Evolutionary conservation across 1,140 invertebrate species (phyloP), one percentile per base, ranked within the genome.

Genomic region (Homalodisca vitripennis): DNA sequence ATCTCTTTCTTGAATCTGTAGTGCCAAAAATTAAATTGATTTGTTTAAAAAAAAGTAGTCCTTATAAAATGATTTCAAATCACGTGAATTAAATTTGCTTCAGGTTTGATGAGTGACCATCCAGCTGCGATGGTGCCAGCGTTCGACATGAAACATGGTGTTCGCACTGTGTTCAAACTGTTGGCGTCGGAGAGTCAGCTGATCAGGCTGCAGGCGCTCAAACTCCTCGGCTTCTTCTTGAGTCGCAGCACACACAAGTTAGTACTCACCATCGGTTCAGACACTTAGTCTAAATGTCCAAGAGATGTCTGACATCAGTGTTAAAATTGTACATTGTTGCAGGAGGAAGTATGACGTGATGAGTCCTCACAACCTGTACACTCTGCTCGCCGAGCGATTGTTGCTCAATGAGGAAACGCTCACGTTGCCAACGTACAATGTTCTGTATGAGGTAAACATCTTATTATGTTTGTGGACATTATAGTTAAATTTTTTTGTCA

Each of bases 341-440:
- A 97, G 94, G 82, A 86, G 97, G 72, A 99, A 99, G 82, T 98
- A 97, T 79, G 97, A 98, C 80, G 94, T 98, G 14, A 98, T 99
- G 95, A 95, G 93, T 74, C 95, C 97, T 2, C 91, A 98, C 81
- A 99, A 99, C 85, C 85, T 99, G 73, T 99, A 99, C 82, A 98
- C 97, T 20, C 80, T 99, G 70, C 83, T 99, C 66, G 92, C 95
- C 1, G 97, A 98, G 79, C 85, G 96, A 70, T 83, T 99, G 67
- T 84, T 97, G 70, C 80, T 96, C 6, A 93, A 97, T 77, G 91
- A 94, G 77, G 93, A 94, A 79, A 90, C 90, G 20, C 84, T 99
- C 22, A 90, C 94, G 22, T 82, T 98, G 78, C 89, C 95, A 46
- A 97, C 94, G 12, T 99, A 99, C 84, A 98, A 99, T 84, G 96